Conservation (phyloP, 1,140 invertebrate genomes). For the Drosophila varians region DNA sequence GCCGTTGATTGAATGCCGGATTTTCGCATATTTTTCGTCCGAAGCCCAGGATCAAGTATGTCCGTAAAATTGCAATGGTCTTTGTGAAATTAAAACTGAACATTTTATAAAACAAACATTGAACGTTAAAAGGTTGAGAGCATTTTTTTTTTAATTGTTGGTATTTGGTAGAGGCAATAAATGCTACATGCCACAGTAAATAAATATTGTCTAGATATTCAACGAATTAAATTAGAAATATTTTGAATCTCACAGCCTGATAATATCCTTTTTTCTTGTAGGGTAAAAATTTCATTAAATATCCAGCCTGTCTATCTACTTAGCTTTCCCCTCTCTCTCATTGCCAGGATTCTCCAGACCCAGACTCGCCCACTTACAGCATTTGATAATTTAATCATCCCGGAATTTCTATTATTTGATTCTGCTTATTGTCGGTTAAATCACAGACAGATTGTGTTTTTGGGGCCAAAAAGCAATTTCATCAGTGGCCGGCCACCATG, state of each 20-base stretch:
- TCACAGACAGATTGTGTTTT: constrained; percentile 39
- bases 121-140: not conserved
- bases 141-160: not conserved
- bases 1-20: constrained; percentile 47
- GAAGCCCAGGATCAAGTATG: constrained; percentile 13
- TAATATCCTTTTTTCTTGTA: no score
- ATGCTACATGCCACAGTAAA: no score
- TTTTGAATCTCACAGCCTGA: no score
- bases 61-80: constrained; percentile 5
- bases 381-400: constrained; percentile 55
- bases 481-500: constrained; percentile 22
- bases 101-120: constrained; percentile 3
- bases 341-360: constrained; percentile 6
- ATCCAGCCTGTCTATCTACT: not conserved
- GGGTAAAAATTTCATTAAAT: constrained; percentile 28
- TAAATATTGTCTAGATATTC: no score
- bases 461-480: constrained; percentile 44
- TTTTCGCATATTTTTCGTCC: constrained; percentile 25
- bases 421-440: constrained; percentile 45
- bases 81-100: constrained; percentile 27
- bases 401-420: constrained; percentile 53
- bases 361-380: constrained; percentile 29
- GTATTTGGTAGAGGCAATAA: no score
- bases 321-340: not conserved
- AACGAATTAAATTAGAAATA: no score